These are phyloP conservation scores for Chrosomus eos DNA, from an alignment of 2,797 vertebrate species.

Conservation along the genomic window DNA sequence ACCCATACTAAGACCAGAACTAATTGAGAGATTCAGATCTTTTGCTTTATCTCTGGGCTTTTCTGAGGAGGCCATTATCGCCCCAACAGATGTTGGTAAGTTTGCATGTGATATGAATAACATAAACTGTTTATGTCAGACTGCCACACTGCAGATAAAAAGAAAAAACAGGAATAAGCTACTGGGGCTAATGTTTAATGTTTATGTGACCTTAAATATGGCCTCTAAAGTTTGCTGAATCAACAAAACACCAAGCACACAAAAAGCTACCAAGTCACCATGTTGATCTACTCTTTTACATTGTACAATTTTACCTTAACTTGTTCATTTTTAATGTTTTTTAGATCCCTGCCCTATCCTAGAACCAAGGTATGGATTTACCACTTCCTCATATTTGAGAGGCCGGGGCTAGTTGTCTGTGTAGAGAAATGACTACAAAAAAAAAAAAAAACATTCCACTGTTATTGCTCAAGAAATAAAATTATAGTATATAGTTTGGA, in stretches of 20 bases:
- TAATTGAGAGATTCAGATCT: slow-evolving; percentile 53
- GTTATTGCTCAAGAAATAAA: neutral
- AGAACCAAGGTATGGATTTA: slow-evolving; percentile 49
- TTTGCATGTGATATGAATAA: neutral
- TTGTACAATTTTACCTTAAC: neutral
- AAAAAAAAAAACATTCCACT: neutral
- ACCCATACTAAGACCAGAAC: slow-evolving; percentile 27
- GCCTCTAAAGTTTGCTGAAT: slow-evolving; percentile 49
- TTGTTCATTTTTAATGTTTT: neutral
- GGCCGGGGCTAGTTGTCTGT: slow-evolving; percentile 13
- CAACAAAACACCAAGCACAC: slow-evolving; percentile 43
- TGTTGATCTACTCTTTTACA: neutral
- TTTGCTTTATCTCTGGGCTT: slow-evolving; percentile 58
- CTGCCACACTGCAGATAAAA: neutral
- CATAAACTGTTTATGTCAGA: slow-evolving; percentile 15
- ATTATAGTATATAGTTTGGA: neutral
- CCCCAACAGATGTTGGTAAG: slow-evolving; percentile 43
- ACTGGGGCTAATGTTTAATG: slow-evolving; percentile 7
- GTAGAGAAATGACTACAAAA: too few relatives aligned
- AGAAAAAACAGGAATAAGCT: slow-evolving; percentile 37
- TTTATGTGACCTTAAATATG: slow-evolving; percentile 12
- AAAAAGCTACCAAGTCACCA: slow-evolving; percentile 1
- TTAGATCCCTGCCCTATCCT: slow-evolving; percentile 53
- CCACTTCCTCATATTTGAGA: neutral
- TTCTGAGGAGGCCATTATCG: slow-evolving; percentile 51